These are phyloP conservation scores for Synanceia verrucosa DNA, from an alignment of 2,797 vertebrate genomes.

Conservation along the genomic window DNA sequence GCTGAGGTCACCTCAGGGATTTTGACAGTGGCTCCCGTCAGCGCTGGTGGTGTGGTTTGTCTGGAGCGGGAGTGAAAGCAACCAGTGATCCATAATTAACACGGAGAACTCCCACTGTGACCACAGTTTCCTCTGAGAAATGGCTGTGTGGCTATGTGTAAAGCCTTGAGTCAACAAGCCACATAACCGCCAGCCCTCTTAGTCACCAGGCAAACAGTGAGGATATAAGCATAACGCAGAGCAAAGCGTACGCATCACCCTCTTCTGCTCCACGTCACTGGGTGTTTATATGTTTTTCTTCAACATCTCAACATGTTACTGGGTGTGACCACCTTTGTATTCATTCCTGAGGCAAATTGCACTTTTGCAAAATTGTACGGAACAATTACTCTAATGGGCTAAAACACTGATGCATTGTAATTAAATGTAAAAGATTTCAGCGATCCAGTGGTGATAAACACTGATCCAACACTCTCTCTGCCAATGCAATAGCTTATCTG, in stretches of 20 bases:
- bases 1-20: constrained; percentile 61
- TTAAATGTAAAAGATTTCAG: constrained; percentile 16
- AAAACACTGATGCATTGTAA: neutral
- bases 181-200: constrained; percentile 69
- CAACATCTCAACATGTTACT: constrained; percentile 32
- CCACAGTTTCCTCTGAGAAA: constrained; percentile 82
- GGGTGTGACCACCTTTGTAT: constrained; percentile 44
- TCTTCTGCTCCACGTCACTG: constrained; percentile 32
- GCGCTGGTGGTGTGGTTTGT: constrained; percentile 66
- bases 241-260: constrained; percentile 42
- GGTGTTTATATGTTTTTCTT: constrained; percentile 57
- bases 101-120: constrained; percentile 77
- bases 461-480: neutral
- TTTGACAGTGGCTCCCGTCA: constrained; percentile 61
- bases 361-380: constrained; percentile 10
- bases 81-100: constrained; percentile 78
- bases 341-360: constrained; percentile 25
- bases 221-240: constrained; percentile 55
- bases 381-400: constrained; percentile 15
- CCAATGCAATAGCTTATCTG: neutral
- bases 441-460: neutral
- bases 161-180: constrained; percentile 79
- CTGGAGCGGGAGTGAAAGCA: constrained; percentile 75
- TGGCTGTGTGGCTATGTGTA: constrained; percentile 69
- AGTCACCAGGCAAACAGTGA: constrained; percentile 70